Evolutionary conservation across 2,888 invertebrate genomes (phyloP).

Genomic region (Sminthurides aquaticus): DNA sequence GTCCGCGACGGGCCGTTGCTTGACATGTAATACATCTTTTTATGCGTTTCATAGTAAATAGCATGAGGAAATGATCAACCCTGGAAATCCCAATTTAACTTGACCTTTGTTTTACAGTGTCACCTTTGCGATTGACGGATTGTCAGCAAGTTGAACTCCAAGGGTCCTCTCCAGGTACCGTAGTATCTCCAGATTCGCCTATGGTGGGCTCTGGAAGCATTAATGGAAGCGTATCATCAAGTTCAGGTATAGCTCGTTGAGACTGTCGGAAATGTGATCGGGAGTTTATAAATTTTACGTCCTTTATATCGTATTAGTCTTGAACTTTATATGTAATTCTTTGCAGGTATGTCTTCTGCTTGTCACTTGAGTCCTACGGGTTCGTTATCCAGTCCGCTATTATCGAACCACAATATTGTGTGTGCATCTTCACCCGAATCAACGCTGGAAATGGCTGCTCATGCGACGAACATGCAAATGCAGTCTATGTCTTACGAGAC

Average conservation of each 20-base stretch:
- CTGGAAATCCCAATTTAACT: no score
- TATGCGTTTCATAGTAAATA: background rate
- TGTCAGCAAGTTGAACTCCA: background rate
- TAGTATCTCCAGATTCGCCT: background rate
- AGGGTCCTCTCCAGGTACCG: background rate
- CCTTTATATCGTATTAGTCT: background rate
- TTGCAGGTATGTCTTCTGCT: constrained; percentile 14
- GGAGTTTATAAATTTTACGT: background rate
- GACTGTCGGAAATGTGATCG: no score
- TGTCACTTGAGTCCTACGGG: constrained; percentile 11
- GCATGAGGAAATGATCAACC: no score
- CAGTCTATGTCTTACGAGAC: background rate
- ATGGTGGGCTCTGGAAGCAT: background rate
- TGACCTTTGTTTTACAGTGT: constrained; percentile 2
- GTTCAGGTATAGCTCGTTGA: no score
- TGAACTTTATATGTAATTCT: background rate
- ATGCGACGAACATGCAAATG: constrained; percentile 10
- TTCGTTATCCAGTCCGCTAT: constrained; percentile 3
- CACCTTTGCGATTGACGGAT: background rate
- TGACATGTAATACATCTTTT: constrained; percentile 11
- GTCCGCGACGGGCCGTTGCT: constrained; percentile 3
- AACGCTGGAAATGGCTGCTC: background rate
- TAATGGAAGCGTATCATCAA: background rate
- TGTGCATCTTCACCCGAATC: constrained; percentile 7
- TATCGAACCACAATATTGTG: constrained; percentile 7